A percentile compares a stretch with the other conserved stretches of the same genome.
These are phyloP conservation scores for Bovichtus diacanthus DNA, from an alignment of 2,797 vertebrate species.

Conservation along the genomic window DNA sequence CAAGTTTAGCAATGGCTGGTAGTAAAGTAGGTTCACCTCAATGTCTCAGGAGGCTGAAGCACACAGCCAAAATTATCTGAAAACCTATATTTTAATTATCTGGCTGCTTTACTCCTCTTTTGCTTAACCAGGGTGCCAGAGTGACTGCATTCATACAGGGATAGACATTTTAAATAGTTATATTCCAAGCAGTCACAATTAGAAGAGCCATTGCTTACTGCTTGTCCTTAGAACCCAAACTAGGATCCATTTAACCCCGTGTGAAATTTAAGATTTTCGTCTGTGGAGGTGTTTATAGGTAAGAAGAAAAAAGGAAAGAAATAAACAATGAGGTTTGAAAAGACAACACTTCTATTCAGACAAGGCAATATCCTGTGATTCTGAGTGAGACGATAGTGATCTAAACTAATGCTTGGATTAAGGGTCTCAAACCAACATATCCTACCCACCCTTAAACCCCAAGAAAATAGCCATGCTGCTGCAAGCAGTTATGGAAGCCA, in stretches of 20 bases:
- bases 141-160: conserved; percentile 8
- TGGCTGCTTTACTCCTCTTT: conserved; percentile 17
- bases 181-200: neutral
- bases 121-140: neutral
- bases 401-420: conserved; percentile 63
- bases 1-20: conserved; percentile 55
- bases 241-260: neutral
- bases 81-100: neutral
- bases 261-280: neutral
- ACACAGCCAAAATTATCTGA: conserved; percentile 1
- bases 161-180: neutral
- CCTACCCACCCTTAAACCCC: conserved; percentile 57
- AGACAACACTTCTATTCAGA: conserved; percentile 8
- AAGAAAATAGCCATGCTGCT: conserved; percentile 62
- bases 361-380: conserved; percentile 38
- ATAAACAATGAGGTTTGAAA: conserved; percentile 6
- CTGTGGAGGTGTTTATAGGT: neutral
- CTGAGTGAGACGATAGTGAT: conserved; percentile 48
- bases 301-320: neutral
- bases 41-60: conserved; percentile 46
- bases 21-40: conserved; percentile 45
- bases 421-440: conserved; percentile 63
- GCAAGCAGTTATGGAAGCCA: conserved; percentile 36
- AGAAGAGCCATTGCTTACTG: neutral
- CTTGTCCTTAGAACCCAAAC: neutral